Conservation (phyloP, 2,113 vertebrate genomes). For the Perca flavescens region DNA sequence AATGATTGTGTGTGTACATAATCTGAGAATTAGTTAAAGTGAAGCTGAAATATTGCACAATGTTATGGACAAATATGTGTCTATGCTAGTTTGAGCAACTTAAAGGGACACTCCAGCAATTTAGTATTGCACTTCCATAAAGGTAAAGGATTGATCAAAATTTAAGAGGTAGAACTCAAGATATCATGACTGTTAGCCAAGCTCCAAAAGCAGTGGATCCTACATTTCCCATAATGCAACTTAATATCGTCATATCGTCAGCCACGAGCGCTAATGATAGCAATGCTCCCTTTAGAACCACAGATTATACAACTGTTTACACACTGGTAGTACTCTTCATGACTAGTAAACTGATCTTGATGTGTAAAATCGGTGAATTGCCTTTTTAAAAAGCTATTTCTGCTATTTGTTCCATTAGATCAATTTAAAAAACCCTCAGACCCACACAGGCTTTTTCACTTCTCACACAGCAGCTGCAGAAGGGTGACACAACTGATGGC, state of each 20-base stretch:
- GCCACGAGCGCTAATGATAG: not conserved
- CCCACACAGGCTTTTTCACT: not conserved
- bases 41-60: too few relatives aligned
- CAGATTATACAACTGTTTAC: too few relatives aligned
- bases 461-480: not conserved
- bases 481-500: not conserved
- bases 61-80: too few relatives aligned
- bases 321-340: too few relatives aligned
- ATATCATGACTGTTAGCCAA: not conserved
- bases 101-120: too few relatives aligned
- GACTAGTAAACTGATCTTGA: not conserved
- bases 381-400: not conserved
- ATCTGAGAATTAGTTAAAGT: not conserved
- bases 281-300: not conserved
- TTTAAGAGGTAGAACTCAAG: not conserved
- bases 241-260: not conserved
- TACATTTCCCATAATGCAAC: not conserved
- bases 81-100: too few relatives aligned
- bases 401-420: not conserved
- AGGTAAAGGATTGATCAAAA: too few relatives aligned
- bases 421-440: not conserved
- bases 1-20: not conserved
- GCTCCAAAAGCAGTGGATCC: not conserved
- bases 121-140: too few relatives aligned
- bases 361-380: not conserved